Base-by-base conservation (phyloP, 1,140 invertebrate species). In the Drosophila serrata region DNA sequence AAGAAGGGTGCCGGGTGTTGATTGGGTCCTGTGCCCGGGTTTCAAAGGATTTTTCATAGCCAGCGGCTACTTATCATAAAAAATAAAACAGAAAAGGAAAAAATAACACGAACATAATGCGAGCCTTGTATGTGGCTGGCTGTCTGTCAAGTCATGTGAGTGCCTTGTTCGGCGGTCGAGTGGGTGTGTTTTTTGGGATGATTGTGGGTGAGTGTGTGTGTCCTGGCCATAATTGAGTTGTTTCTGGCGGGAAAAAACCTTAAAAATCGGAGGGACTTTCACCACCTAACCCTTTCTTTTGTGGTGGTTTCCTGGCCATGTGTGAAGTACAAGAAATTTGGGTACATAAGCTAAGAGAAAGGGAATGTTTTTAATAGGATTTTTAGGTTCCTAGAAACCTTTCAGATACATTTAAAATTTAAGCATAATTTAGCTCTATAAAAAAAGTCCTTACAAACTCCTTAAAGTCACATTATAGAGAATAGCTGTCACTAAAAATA, bases 1-100 rank as follows among this genome's bases (percentile, higher is more conserved):
- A 9, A 11, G 19, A 9, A 11, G 19, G 31, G 19, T 35, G 8
- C 4, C 9, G 49, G 73, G 84, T 88, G 84, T 84, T 88, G 84
- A 88, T 87, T 87, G 67, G 53, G 53, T 59, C 49, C 57, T 63
- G 48, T 31, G 81, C 9, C 55, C 27, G 45, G 59, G 61, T 81
- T 81, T 87, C 80, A 91, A 91, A 84, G 87, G 88, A 81, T 87
- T 87, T 75, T 76, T 72, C 74, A 84, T 84, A 76, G 76, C 87
- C 82, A 87, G 82, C 87, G 82, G 82, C 82, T 90, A 90, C 86
- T 90, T 90, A 87, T 84, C 84, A 87, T 88, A 87, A 87, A 87
- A 88, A 88, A 77, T 17, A 40, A 62, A 45, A 53, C 29, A 51
- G 59, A 37, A 53, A 55, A 24, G 22, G 62, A 64, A 67, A 62